Percentiles rank a stretch among this genome's conserved stretches.
These are phyloP conservation scores for Typhlichthys subterraneus DNA, from an alignment of 2,797 vertebrate genomes.

Conservation along the genomic window DNA sequence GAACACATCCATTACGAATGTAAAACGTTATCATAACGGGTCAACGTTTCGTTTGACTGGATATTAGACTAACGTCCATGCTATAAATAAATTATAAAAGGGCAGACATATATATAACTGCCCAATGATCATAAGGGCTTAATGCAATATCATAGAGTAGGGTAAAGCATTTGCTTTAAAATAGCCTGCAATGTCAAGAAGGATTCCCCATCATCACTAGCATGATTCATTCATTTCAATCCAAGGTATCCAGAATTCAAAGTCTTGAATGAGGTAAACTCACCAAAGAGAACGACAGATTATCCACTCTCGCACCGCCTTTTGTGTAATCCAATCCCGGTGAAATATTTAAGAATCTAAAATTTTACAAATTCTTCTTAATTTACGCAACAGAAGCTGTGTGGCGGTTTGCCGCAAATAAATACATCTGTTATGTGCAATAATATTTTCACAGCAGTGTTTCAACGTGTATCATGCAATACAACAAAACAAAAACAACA, in stretches of 20 bases:
- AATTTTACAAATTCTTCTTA: constrained; percentile 55
- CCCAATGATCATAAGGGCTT: no score
- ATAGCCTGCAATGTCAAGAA: not conserved
- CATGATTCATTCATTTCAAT: constrained; percentile 26
- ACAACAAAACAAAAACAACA: constrained; percentile 19
- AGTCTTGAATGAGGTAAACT: constrained; percentile 59
- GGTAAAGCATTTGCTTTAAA: not conserved
- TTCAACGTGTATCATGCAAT: constrained; percentile 11
- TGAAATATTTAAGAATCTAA: constrained; percentile 31
- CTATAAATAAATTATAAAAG: constrained; percentile 53
- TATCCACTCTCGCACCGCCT: constrained; percentile 66
- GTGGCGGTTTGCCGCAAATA: constrained; percentile 40
- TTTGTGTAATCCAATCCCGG: constrained; percentile 77
- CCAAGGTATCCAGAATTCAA: constrained; percentile 4
- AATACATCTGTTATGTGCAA: constrained; percentile 25
- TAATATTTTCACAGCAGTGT: constrained; percentile 1
- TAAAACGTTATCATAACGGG: constrained; percentile 12
- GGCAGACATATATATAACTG: no score
- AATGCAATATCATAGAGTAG: no score
- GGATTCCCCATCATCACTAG: not conserved
- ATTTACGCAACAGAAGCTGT: constrained; percentile 40
- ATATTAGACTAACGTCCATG: not conserved
- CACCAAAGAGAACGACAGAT: constrained; percentile 73
- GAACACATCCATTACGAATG: constrained; percentile 6
- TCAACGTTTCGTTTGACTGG: constrained; percentile 6